Percentiles rank a stretch among this genome's conserved stretches.
Evolutionary conservation across 2,113 vertebrate genomes (phyloP).

Genomic region (Calonectris borealis): DNA sequence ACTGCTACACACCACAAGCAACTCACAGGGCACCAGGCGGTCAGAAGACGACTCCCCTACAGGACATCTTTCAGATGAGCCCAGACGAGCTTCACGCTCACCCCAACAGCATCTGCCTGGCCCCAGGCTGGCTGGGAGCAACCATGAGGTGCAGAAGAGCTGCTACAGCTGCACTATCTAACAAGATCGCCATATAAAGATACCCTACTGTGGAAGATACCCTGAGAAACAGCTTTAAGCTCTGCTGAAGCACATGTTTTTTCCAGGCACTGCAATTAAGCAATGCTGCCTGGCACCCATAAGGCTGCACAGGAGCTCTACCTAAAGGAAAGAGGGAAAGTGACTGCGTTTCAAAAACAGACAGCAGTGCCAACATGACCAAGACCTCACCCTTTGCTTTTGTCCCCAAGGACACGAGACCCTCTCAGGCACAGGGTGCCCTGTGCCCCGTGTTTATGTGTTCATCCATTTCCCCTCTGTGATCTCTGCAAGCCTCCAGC

Average conservation of each 20-base stretch:
- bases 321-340: background rate
- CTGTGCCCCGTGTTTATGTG: fast-evolving
- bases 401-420: background rate
- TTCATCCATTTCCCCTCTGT: background rate
- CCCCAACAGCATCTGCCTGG: background rate
- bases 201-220: background rate
- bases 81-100: background rate
- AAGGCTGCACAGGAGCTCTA: background rate
- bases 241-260: background rate
- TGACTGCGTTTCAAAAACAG: background rate
- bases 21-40: background rate
- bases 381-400: background rate
- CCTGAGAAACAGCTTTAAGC: background rate
- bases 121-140: background rate
- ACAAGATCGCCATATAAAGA: background rate
- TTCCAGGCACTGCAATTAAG: background rate
- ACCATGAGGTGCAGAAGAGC: background rate
- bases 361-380: background rate
- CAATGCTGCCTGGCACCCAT: background rate
- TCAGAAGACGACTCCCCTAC: background rate
- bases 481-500: background rate
- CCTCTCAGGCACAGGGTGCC: background rate
- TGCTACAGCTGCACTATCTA: background rate
- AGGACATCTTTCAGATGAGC: background rate
- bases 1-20: background rate